These are phyloP conservation scores for Caenorhabditis uteleia DNA, from an alignment of 2,888 invertebrate species.

Conservation along the genomic window DNA sequence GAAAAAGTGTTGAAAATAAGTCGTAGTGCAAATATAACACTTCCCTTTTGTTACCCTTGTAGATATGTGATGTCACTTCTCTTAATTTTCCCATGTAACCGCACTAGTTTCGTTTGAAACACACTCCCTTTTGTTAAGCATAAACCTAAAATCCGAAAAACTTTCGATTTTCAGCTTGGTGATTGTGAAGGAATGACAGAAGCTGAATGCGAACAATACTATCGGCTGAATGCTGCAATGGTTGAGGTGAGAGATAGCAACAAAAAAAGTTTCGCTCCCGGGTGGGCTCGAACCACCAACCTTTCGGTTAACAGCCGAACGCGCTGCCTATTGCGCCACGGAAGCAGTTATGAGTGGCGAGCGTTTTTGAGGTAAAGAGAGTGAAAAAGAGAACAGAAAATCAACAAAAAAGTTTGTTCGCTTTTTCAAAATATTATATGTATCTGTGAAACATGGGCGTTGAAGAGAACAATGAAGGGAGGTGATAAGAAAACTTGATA, in stretches of 20 bases:
- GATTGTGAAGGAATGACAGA: conserved; percentile 60
- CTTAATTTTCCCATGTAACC: no score
- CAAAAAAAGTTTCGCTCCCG: conserved; percentile 58
- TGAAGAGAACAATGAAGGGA: conserved; percentile 10
- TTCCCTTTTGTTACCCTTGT: neutral
- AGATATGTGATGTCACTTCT: neutral
- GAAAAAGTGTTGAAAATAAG: no score
- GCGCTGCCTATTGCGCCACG: conserved; percentile 65
- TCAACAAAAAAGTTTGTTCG: no score
- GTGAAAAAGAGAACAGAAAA: no score
- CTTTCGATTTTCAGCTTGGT: conserved; percentile 55
- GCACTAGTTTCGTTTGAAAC: no score
- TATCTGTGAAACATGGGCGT: conserved; percentile 19
- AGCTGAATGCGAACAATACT: conserved; percentile 55
- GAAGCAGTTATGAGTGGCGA: no score
- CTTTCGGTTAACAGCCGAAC: conserved; percentile 69
- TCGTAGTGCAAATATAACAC: no score
- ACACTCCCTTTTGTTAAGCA: conserved; percentile 14
- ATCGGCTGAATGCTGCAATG: conserved; percentile 57
- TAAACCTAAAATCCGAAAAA: no score
- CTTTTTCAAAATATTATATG: conserved; percentile 9
- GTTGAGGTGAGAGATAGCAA: conserved; percentile 46
- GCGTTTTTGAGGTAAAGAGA: no score
- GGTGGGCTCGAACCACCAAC: conserved; percentile 69
- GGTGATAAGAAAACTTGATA: conserved; percentile 28